Evolutionary conservation across 2,888 invertebrate genomes (phyloP).

Genomic region (Shargacucullia verbasci): DNA sequence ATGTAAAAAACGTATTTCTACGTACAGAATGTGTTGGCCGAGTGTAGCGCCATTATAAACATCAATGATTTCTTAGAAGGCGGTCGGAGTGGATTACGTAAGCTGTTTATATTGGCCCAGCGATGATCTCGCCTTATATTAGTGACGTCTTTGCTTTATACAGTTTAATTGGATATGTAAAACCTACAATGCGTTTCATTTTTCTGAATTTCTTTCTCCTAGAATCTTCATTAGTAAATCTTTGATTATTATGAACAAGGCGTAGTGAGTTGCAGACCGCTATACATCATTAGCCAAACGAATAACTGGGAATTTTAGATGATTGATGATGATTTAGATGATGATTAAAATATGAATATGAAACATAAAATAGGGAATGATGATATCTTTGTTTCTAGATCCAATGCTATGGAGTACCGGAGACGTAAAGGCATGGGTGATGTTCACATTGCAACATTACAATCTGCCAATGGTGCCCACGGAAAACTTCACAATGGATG

Average conservation of each 20-base stretch:
- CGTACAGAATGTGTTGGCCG: slow-evolving; percentile 66
- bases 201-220: slow-evolving; percentile 36
- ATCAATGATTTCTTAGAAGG: slow-evolving; percentile 79
- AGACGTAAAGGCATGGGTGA: slow-evolving; percentile 96
- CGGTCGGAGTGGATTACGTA: slow-evolving; percentile 78
- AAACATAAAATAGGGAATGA: slow-evolving; percentile 14
- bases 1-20: slow-evolving; percentile 69
- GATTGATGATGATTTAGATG: too few species aligned
- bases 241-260: slow-evolving; percentile 39
- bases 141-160: slow-evolving; percentile 51
- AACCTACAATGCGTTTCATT: slow-evolving; percentile 22
- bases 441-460: slow-evolving; percentile 95
- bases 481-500: slow-evolving; percentile 94
- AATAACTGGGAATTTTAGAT: neutral
- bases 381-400: slow-evolving; percentile 89
- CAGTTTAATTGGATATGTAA: slow-evolving; percentile 49
- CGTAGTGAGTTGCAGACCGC: slow-evolving; percentile 28
- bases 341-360: neutral
- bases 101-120: slow-evolving; percentile 67
- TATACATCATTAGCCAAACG: neutral
- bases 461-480: slow-evolving; percentile 92
- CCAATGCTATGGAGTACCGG: slow-evolving; percentile 95
- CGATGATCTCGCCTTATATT: slow-evolving; percentile 64
- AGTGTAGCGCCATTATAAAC: slow-evolving; percentile 73
- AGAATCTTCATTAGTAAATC: slow-evolving; percentile 31